Percentiles rank a stretch among this genome's conserved stretches.
phyloP scores from a whole-genome alignment of 2,888 invertebrate species.

The Smittia aterrima region DNA sequence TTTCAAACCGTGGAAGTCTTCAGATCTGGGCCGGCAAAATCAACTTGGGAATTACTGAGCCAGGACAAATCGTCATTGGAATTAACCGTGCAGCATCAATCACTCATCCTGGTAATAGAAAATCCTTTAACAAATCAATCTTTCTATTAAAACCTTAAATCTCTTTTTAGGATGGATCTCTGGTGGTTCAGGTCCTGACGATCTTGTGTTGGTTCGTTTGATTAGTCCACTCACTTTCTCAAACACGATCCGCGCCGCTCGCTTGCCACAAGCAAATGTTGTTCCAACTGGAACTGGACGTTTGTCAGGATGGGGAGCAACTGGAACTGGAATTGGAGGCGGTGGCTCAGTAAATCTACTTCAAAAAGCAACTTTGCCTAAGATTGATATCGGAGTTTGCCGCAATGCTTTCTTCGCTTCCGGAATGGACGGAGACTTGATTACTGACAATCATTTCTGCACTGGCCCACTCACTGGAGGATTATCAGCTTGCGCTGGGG shows the following conservation, averaged over 20 bases:
- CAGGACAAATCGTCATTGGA: constrained; percentile 13
- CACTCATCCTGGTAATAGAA: constrained; percentile 44
- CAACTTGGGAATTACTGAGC: constrained; percentile 45
- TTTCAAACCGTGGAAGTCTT: constrained; percentile 47
- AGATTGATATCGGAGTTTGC: constrained; percentile 47
- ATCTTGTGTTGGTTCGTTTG: constrained; percentile 47
- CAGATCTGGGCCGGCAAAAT: constrained; percentile 52
- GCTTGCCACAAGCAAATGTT: constrained; percentile 48
- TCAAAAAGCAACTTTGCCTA: constrained; percentile 48
- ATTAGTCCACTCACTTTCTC: constrained; percentile 48
- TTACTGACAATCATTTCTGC: constrained; percentile 53
- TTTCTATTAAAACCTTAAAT: constrained; percentile 43
- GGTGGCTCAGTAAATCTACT: constrained; percentile 46
- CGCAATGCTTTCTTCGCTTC: constrained; percentile 45
- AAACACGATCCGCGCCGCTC: constrained; percentile 49
- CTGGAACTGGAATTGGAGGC: constrained; percentile 3
- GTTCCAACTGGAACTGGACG: constrained; percentile 40
- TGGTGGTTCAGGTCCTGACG: constrained; percentile 54
- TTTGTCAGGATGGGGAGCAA: constrained; percentile 50
- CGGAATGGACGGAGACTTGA: constrained; percentile 44
- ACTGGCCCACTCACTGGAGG: constrained; percentile 52
- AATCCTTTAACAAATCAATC: not conserved
- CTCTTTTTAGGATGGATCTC: not conserved
- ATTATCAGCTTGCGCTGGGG: not conserved
- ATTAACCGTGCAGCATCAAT: not conserved